Evolutionary conservation across 2,888 invertebrate genomes (phyloP), one percentile per base, ranked within the genome.

Genomic region (Eucriotettix oculatus): DNA sequence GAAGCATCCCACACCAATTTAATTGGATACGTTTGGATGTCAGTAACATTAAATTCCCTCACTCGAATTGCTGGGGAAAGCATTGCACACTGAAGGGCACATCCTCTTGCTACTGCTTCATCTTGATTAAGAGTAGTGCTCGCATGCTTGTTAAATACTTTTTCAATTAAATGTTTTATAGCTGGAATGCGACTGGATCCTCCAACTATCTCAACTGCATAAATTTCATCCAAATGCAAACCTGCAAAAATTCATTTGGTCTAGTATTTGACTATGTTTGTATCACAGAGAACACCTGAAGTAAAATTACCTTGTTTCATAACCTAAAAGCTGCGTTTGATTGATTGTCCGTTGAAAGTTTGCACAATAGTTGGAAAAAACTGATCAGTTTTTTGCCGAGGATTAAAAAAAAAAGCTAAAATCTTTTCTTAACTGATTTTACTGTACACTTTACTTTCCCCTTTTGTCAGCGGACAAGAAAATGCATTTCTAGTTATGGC

Each of bases 121-220:
- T 99, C 99, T 73, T 92, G 92, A 74, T 99, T 99, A 62, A 99
- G 77, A 29, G 99, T 98, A 40, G 98, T 99, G 65, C 93, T 92
- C 10, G 93, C 85, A 56, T 84, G 79, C 70, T 90, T 90, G 60
- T 85, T 84, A 71, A 89, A 90, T 1, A 96, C 85, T 72, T 90
- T 86, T 70, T 91, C 89, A 66, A 99, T 90, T 61, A 95, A 75
- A 62, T 81, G 79, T 74, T 97, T 97, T 59, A 99, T 85, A 42
- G 91, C 85, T 7, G 99, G 99, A 68, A 99, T 87, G 68, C 99
- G 84, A 58, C 90, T 88, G 1, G 93, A 90, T 11, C 99, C 99
- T 52, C 99, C 99, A 48, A 97, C 92, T 67, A 99, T 83, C 76
- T 99, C 99, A 42, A 99, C 93, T 0, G 94, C 85, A 72, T 92